Evolutionary conservation across 2,113 vertebrate species (phyloP), one percentile per base, ranked within the genome.

Genomic region (Condylura cristata): DNA sequence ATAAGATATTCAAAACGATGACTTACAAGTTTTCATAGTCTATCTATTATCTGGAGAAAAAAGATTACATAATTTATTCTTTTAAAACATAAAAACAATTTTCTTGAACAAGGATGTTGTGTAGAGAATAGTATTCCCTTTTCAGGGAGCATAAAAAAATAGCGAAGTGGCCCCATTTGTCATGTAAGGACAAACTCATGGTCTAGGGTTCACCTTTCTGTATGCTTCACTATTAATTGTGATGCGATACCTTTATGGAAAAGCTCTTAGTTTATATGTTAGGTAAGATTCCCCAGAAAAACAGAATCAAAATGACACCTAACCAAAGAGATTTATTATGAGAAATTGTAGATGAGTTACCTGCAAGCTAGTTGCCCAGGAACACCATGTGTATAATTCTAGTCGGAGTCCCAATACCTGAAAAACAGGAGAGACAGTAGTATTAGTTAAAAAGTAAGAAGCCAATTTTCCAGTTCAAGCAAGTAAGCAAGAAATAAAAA

Each of bases 1-100:
- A 80, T n/a, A 95, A 94, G 65, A 95, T 91, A 92, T 34, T n/a
- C n/a, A 96, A 97, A 97, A 96, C 86, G 51, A 20, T 18, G n/a
- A n/a, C n/a, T n/a, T n/a, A n/a, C 17, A 56, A 56, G 53, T 56
- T 20, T 56, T 56, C 53, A 56, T 22, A 56, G 53, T 2, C 75
- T 13, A 30, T 44, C 12, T 9, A 58, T 66, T 94, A 90, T 11
- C 46, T 3, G 83, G 39, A 41, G 1, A 83, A 8, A 61, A 65
- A 8, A 44, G 1, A 17, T 34, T 26, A 13, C 20, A 22, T 22
- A 20, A 56, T 22, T 56, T 56, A 56, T 56, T 51, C 5, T 12
- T 51, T 51, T 56, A 56, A 56, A 56, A 56, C 6, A 12, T 12
- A 56, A 22, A 56, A 18, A 53, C 2, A 56, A 20, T 22, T 56